These are phyloP conservation scores for Machimus rusticus DNA, from an alignment of 2,888 invertebrate species.

Conservation along the genomic window DNA sequence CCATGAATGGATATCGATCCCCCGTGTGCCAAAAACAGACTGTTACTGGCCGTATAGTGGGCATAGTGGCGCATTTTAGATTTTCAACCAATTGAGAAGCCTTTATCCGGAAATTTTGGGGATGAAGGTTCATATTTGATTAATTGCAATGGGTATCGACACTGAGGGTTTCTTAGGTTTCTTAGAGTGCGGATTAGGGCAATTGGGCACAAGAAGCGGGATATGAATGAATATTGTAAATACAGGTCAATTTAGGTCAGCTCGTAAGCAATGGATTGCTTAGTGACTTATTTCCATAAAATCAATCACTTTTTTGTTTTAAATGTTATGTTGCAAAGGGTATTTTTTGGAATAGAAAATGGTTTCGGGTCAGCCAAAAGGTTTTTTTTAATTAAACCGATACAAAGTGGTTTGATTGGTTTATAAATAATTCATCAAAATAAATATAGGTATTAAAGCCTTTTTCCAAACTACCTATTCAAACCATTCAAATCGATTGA, in stretches of 20 bases:
- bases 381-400: too few relatives aligned
- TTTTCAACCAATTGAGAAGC: neutral
- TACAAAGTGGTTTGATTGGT: too few relatives aligned
- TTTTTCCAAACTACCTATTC: too few relatives aligned
- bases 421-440: too few relatives aligned
- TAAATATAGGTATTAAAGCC: too few relatives aligned
- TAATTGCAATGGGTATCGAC: neutral
- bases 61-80: neutral
- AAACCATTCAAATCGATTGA: too few relatives aligned
- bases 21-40: neutral
- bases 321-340: too few relatives aligned
- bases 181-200: neutral
- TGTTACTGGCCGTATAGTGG: neutral
- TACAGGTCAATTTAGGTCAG: neutral
- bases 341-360: too few relatives aligned
- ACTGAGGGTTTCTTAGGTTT: neutral
- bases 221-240: neutral
- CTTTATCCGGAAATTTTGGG: neutral
- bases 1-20: neutral
- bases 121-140: neutral
- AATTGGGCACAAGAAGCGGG: neutral
- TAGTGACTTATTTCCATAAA: neutral
- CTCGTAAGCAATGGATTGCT: neutral
- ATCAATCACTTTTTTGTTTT: neutral
- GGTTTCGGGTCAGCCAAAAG: too few relatives aligned